phyloP scores from a whole-genome alignment of 2,113 vertebrate genomes.

The Apodemus sylvaticus region DNA sequence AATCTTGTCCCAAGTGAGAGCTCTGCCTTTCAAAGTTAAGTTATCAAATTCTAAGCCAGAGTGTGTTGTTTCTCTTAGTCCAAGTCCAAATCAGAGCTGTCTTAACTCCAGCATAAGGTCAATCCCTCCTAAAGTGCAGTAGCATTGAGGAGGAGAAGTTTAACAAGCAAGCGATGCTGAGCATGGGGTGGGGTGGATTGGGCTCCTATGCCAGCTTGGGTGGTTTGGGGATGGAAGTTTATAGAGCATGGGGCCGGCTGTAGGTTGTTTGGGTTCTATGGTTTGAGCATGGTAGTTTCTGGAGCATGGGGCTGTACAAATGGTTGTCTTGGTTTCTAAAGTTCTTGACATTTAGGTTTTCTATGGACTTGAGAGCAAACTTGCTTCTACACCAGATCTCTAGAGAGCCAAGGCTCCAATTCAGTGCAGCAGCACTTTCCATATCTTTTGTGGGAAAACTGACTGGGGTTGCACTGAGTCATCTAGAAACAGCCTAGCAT shows the following conservation, averaged over 20 bases:
- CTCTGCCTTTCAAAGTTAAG: slow-evolving; percentile 60
- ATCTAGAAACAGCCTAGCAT: background rate
- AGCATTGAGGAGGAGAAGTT: background rate
- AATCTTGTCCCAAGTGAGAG: slow-evolving; percentile 21
- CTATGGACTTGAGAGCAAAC: slow-evolving; percentile 4
- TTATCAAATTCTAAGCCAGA: slow-evolving; percentile 23
- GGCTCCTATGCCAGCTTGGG: too few species aligned
- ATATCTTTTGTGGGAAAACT: slow-evolving; percentile 21
- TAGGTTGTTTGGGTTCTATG: background rate
- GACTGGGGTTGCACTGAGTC: background rate
- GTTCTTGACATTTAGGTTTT: background rate
- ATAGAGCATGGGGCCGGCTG: background rate
- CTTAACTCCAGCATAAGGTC: background rate
- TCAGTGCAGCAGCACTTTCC: background rate
- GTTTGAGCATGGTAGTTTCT: background rate
- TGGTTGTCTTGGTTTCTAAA: background rate
- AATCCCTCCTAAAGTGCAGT: background rate
- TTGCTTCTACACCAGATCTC: background rate
- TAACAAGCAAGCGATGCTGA: background rate
- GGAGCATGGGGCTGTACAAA: background rate
- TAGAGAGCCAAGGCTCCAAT: background rate
- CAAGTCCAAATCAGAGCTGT: slow-evolving; percentile 22
- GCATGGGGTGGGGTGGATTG: background rate
- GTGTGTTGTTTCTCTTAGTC: slow-evolving; percentile 20
- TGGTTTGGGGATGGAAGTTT: background rate